phyloP scores from a whole-genome alignment of 2,113 vertebrate species.

The Enhydra lutris region DNA sequence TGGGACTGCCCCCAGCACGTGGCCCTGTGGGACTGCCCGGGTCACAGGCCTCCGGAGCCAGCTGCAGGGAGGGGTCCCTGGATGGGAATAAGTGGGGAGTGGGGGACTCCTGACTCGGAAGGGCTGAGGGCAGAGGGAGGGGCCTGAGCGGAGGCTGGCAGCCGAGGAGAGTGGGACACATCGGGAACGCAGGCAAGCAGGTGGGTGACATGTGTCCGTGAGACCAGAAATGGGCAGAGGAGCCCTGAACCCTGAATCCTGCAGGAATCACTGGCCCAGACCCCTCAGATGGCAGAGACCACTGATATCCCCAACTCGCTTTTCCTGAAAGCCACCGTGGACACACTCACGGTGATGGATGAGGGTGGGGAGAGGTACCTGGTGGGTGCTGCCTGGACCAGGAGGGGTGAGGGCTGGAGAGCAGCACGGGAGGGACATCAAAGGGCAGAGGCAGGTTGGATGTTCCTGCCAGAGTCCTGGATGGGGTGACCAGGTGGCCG shows the following conservation, averaged over 20 bases:
- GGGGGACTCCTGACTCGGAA: no score
- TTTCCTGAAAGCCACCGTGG: fast-evolving
- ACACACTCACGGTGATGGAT: fast-evolving
- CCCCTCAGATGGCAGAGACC: no score
- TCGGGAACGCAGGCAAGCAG: background rate
- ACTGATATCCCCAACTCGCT: no score
- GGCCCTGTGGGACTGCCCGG: no score
- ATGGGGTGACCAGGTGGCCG: background rate
- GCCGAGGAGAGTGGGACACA: background rate
- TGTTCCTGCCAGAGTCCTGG: no score
- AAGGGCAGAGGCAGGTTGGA: fast-evolving
- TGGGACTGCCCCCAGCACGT: no score
- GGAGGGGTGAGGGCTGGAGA: no score
- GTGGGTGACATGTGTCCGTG: background rate
- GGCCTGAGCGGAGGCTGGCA: background rate
- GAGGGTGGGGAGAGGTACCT: background rate
- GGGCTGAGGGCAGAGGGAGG: no score
- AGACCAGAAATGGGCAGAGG: background rate
- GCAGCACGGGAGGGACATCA: background rate
- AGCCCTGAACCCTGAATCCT: background rate
- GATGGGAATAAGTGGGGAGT: no score
- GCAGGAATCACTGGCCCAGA: background rate
- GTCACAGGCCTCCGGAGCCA: no score
- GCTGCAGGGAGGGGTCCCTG: no score
- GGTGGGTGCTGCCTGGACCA: background rate